These are phyloP conservation scores for Palythoa caribaeorum DNA, from an alignment of 92 coral and sea anemone genomes.

Conservation along the genomic window DNA sequence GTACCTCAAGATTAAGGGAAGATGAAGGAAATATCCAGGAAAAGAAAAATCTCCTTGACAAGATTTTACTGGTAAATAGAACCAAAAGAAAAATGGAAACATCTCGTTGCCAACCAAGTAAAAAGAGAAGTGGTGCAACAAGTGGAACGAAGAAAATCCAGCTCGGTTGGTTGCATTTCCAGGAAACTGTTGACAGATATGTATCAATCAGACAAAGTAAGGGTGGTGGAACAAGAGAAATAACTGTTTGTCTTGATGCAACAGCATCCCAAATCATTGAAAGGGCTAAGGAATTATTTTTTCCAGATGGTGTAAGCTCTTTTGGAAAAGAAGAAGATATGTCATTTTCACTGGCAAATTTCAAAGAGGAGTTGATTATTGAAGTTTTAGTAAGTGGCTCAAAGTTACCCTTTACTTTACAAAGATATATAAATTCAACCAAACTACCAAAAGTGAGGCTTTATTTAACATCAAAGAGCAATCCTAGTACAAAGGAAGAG, in stretches of 20 bases:
- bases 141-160: conserved; percentile 45
- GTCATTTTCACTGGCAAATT: conserved; percentile 22
- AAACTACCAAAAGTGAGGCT: conserved; percentile 14
- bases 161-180: conserved; percentile 55
- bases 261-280: conserved; percentile 53
- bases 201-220: conserved; percentile 30
- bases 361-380: neutral
- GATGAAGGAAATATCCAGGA: conserved; percentile 46
- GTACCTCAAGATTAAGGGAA: conserved; percentile 39
- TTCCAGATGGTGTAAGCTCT: conserved; percentile 55
- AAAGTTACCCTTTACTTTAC: conserved; percentile 9
- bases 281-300: conserved; percentile 58
- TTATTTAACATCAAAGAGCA: neutral
- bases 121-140: conserved; percentile 21
- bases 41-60: conserved; percentile 51
- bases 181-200: conserved; percentile 32
- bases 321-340: conserved; percentile 36
- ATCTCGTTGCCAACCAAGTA: conserved; percentile 21
- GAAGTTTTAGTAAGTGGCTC: conserved; percentile 14
- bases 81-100: conserved; percentile 48
- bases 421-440: conserved; percentile 4
- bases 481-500: neutral
- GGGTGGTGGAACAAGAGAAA: conserved; percentile 65
- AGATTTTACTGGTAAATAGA: conserved; percentile 47
- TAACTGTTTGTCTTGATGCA: conserved; percentile 39